A percentile compares a stretch with the other conserved stretches of the same genome.
Evolutionary conservation across 2,888 invertebrate genomes (phyloP).

Genomic region (Rhodophaea formosa): DNA sequence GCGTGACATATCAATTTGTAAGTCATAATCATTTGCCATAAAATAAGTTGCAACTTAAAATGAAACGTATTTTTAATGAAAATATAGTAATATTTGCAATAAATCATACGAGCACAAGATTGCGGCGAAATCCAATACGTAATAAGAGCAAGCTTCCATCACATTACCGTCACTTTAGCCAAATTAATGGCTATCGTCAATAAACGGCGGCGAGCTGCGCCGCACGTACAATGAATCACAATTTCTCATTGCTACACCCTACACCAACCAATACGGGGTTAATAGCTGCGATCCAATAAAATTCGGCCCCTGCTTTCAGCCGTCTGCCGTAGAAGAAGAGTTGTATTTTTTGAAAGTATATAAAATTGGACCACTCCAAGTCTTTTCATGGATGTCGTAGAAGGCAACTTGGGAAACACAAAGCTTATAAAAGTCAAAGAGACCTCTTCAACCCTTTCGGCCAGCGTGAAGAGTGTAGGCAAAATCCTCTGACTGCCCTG

Average conservation of each 20-base stretch:
- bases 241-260: constrained; percentile 21
- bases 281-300: neutral
- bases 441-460: too few relatives aligned
- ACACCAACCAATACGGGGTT: neutral
- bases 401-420: too few relatives aligned
- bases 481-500: too few relatives aligned
- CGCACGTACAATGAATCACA: constrained; percentile 23
- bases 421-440: too few relatives aligned
- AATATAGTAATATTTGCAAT: neutral
- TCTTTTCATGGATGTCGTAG: too few relatives aligned
- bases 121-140: constrained; percentile 27
- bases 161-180: constrained; percentile 34
- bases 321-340: neutral
- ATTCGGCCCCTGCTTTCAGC: neutral
- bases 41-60: too few relatives aligned
- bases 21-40: too few relatives aligned
- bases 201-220: constrained; percentile 21
- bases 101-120: constrained; percentile 10
- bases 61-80: too few relatives aligned
- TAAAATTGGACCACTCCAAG: too few relatives aligned
- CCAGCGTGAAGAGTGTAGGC: too few relatives aligned
- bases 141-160: constrained; percentile 38
- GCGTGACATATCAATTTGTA: too few relatives aligned
- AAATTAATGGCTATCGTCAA: constrained; percentile 37
- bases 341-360: neutral